Conservation (phyloP, 2,797 vertebrate genomes). For the Coregonus suidteri region DNA sequence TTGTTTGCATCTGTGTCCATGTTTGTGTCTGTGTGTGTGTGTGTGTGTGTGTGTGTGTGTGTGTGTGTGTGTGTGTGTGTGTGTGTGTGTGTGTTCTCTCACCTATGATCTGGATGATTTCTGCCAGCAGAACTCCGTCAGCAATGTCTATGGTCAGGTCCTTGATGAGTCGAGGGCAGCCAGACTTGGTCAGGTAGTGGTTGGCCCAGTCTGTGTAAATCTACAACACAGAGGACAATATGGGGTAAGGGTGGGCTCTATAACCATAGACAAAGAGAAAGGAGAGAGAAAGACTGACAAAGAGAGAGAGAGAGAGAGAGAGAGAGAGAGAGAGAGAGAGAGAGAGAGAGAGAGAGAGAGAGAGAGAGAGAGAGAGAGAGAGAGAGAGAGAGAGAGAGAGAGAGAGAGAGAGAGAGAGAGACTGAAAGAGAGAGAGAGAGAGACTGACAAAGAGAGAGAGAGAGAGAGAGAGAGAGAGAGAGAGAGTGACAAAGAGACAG, state of each 20-base stretch:
- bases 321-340: not conserved
- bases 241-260: slow-evolving; percentile 4
- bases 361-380: no score
- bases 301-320: not conserved
- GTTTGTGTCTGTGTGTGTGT: slow-evolving; percentile 2
- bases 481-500: not conserved
- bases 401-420: no score
- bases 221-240: slow-evolving; percentile 70
- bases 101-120: slow-evolving; percentile 99
- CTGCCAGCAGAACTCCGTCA: slow-evolving; percentile 95
- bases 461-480: not conserved
- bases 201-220: slow-evolving; percentile 99
- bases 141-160: slow-evolving; percentile 97
- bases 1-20: slow-evolving; percentile 24
- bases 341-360: no score
- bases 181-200: slow-evolving; percentile 97
- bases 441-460: not conserved
- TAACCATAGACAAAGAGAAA: not conserved
- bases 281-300: slow-evolving; percentile 11
- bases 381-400: no score
- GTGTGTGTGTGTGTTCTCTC: slow-evolving; percentile 55
- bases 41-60: not conserved
- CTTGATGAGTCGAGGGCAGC: slow-evolving; percentile 94
- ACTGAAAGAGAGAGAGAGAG: no score
- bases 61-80: not conserved